Percentiles rank a stretch among this genome's conserved stretches.
Conservation (phyloP, 2,113 vertebrate genomes). For the Paralichthys olivaceus region DNA sequence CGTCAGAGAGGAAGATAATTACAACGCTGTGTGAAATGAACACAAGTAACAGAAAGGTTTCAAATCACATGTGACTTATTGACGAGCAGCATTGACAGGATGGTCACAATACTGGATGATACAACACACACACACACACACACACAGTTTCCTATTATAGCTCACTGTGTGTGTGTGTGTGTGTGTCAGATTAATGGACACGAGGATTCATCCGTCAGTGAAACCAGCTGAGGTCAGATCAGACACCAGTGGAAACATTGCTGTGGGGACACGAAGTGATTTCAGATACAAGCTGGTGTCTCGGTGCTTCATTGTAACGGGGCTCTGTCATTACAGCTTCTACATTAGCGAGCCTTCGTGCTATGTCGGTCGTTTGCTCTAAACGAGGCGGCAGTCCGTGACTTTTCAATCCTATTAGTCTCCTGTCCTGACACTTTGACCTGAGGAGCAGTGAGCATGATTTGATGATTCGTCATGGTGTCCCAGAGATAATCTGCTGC, state of each 20-base stretch:
- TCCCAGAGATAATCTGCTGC: slow-evolving; percentile 45
- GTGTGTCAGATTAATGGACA: not conserved
- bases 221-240: not conserved
- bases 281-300: slow-evolving; percentile 1
- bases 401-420: slow-evolving; percentile 51
- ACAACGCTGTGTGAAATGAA: too few species aligned
- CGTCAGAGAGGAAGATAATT: too few species aligned
- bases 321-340: slow-evolving; percentile 30
- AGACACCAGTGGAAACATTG: not conserved
- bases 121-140: too few species aligned
- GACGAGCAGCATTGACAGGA: not conserved
- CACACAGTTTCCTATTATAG: too few species aligned
- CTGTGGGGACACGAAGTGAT: not conserved
- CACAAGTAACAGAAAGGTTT: not conserved
- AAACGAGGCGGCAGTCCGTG: slow-evolving; percentile 21
- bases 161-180: slow-evolving; percentile 11
- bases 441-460: slow-evolving; percentile 50
- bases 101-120: not conserved
- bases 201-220: slow-evolving; percentile 14
- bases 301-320: not conserved
- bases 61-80: not conserved
- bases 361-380: slow-evolving; percentile 5
- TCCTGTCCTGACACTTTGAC: slow-evolving; percentile 35
- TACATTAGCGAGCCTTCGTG: slow-evolving; percentile 3
- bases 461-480: slow-evolving; percentile 46